phyloP scores from a whole-genome alignment of 2,888 invertebrate species.

The Drosophila anceps region DNA sequence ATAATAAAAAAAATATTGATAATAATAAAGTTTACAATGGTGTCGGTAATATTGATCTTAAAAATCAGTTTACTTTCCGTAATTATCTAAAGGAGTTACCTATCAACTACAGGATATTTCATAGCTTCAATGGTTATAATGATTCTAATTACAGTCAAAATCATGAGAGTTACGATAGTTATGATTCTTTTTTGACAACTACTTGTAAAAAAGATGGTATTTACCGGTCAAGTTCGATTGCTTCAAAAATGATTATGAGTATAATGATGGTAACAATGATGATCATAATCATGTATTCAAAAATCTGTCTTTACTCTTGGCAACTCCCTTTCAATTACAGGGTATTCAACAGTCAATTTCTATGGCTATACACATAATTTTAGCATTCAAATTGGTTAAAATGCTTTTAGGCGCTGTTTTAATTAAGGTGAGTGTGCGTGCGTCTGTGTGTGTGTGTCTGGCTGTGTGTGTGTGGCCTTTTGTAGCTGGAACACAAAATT shows the following conservation, averaged over 20 bases:
- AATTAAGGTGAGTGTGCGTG: slow-evolving; percentile 11
- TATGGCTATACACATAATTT: neutral
- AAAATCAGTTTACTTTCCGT: too few species aligned
- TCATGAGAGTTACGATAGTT: too few species aligned
- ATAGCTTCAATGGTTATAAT: too few species aligned
- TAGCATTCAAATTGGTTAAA: slow-evolving; percentile 12
- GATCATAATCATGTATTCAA: neutral
- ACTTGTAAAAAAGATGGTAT: too few species aligned
- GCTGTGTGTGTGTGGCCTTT: slow-evolving; percentile 9
- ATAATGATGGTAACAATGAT: neutral
- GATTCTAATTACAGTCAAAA: too few species aligned
- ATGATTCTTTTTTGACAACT: too few species aligned
- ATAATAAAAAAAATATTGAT: too few species aligned
- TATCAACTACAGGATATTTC: too few species aligned
- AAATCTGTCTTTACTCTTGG: neutral
- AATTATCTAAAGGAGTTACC: too few species aligned
- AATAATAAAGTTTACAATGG: too few species aligned
- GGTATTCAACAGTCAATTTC: neutral
- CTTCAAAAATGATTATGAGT: neutral
- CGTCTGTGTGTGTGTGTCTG: neutral
- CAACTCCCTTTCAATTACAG: neutral
- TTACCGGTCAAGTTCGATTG: neutral
- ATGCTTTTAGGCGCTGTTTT: slow-evolving; percentile 27
- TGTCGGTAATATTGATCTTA: too few species aligned
- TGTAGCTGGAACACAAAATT: slow-evolving; percentile 19